Percentiles rank a stretch among this genome's conserved stretches.
phyloP scores from a whole-genome alignment of 2,113 vertebrate genomes.

The Panurus biarmicus region DNA sequence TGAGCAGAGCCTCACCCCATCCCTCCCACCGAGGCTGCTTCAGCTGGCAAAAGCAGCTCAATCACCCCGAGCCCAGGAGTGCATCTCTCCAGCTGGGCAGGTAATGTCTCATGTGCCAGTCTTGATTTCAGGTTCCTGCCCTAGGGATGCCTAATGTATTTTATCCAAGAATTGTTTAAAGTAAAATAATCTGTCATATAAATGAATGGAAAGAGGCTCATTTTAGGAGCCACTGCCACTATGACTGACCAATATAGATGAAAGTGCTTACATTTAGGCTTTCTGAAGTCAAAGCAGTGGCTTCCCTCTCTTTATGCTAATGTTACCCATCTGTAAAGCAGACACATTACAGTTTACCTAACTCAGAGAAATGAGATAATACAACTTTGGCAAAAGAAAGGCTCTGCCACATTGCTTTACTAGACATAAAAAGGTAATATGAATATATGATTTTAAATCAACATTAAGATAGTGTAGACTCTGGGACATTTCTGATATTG shows the following conservation, averaged over 20 bases:
- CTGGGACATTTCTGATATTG: conserved; percentile 24
- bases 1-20: not conserved
- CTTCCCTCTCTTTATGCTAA: conserved; percentile 36
- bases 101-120: not conserved
- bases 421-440: conserved; percentile 37
- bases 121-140: not conserved
- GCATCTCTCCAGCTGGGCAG: not conserved
- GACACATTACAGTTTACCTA: conserved; percentile 42
- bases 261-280: conserved; percentile 2
- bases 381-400: conserved; percentile 14
- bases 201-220: conserved; percentile 3
- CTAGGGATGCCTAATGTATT: conserved; percentile 11
- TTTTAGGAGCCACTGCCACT: conserved; percentile 6
- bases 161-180: conserved; percentile 18
- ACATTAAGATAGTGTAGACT: conserved; percentile 12
- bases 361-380: conserved; percentile 56
- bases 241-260: conserved; percentile 12
- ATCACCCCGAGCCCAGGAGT: not conserved
- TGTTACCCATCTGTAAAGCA: conserved; percentile 41
- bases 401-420: not conserved
- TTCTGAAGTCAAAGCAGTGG: conserved; percentile 9
- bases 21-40: not conserved
- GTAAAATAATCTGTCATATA: conserved; percentile 48
- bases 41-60: not conserved
- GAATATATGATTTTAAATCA: conserved; percentile 53